Conservation (phyloP, 2,797 vertebrate genomes). For the Sebastes flavidus region DNA sequence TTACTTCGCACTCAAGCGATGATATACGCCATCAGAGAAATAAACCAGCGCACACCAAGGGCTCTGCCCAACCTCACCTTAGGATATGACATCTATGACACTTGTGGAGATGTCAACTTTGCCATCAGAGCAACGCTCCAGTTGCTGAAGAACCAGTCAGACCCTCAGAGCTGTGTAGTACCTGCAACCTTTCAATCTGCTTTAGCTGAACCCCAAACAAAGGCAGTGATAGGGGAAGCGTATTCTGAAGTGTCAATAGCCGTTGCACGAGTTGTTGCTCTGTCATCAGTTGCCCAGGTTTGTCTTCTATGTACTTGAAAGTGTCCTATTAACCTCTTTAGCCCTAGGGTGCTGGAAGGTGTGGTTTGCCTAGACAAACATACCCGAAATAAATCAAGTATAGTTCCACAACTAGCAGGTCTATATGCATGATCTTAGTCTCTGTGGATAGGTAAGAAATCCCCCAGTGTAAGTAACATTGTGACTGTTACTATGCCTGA, state of each 20-base stretch:
- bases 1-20: conserved; percentile 57
- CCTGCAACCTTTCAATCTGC: background rate
- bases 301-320: background rate
- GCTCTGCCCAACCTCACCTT: conserved; percentile 54
- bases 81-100: conserved; percentile 72
- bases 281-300: conserved; percentile 69
- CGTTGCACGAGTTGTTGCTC: conserved; percentile 58
- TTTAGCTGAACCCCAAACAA: conserved; percentile 23
- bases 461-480: too few species aligned
- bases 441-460: too few species aligned
- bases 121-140: conserved; percentile 49
- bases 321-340: background rate
- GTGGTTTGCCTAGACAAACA: too few species aligned
- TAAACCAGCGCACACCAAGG: conserved; percentile 32
- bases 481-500: too few species aligned
- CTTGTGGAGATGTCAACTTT: conserved; percentile 54
- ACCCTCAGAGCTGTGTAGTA: background rate
- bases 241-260: conserved; percentile 59
- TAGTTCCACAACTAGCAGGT: too few species aligned
- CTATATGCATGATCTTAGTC: too few species aligned
- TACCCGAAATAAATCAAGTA: too few species aligned
- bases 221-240: conserved; percentile 62
- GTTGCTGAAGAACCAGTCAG: conserved; percentile 29
- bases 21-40: conserved; percentile 58
- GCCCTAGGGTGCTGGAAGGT: too few species aligned